Base-by-base conservation (phyloP, 1,140 invertebrate species). In the Delia radicum region DNA sequence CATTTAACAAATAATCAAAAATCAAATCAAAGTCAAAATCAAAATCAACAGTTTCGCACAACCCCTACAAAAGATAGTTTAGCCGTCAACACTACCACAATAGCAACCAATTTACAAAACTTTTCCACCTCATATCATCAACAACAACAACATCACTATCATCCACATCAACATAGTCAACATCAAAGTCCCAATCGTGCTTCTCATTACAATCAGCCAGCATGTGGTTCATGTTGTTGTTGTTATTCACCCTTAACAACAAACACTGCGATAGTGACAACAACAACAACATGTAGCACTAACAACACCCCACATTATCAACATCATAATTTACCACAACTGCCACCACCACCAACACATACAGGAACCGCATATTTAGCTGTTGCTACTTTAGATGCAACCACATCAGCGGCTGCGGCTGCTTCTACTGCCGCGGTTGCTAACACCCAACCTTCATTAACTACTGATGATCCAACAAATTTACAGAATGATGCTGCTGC, bases 1-100 rank as follows among this genome's bases (percentile, higher is more conserved):
- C 31, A 67, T 48, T 28, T 74, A 46, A 21, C 46, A 37, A 33
- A 69, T 69, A 73, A 71, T 31, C 62, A 69, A 33, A 63, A 74
- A 67, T 29, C 55, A 61, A 74, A 74, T 69, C 31, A 74, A 76
- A 67, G 63, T 74, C 61, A 71, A 71, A 27, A 77, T n/a, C n/a
- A n/a, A n/a, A n/a, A n/a, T n/a, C 74, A 67, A 42, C 48, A 55
- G 48, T 15, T 8, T 24, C 65, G 29, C 24, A 31, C 31, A 69
- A 37, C 29, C 10, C 62, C 31, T 46, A 69, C 24, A 8, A 27
- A 42, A 33, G 63, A 37, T n/a, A n/a, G n/a, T 67, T 62, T 55
- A 74, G 71, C 29, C 63, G 31, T 15, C 75, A 46, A 67, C 15
- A 28, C 26, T 24, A 71, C 62, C 13, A 69, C 65, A 29, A 18